Base-by-base conservation (phyloP, 2,888 invertebrate species). In the Metopia argyrocephala region DNA sequence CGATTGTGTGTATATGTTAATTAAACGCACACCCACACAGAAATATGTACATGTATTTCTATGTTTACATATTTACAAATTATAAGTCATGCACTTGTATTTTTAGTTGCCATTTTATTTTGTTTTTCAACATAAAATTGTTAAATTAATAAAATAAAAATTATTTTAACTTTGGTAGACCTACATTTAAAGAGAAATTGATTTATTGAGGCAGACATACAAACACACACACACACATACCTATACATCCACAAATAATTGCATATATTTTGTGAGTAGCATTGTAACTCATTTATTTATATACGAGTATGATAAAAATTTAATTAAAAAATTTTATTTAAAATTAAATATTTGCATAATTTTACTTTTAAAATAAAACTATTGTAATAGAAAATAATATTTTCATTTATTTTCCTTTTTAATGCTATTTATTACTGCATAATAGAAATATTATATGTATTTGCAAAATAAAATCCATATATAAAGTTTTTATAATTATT, bases 11-110 rank as follows among this genome's bases (percentile, higher is more conserved):
- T 31, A 9, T 31, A 6, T 5, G 31, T 31, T 6, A 20, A 7
- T 3, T 2, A 2, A 20, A 0, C n/a, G n/a, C 38, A 38, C 15
- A 31, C 31, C 31, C 0, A 31, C 2, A 31, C 12, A 31, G 12
- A 31, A 0, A n/a, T n/a, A n/a, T n/a, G 12, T 7, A 31, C 12
- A 31, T 25, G 23, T 25, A 48, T 48, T 6, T 27, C 2, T 64
- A 66, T 38, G 23, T 38, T 18, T n/a, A n/a, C n/a, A n/a, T 66
- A 66, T 45, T 38, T 27, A 25, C 25, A 69, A 69, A 69, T 59
- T 57, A 48, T 12, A 59, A 59, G 21, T 69, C 18, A 69, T 18
- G 31, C n/a, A n/a, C n/a, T n/a, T n/a, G n/a, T n/a, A n/a, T n/a
- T n/a, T n/a, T n/a, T n/a, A n/a, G n/a, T n/a, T n/a, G n/a, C n/a